Evolutionary conservation across 2,888 invertebrate genomes (phyloP).

Genomic region (Helobdella robusta): DNA sequence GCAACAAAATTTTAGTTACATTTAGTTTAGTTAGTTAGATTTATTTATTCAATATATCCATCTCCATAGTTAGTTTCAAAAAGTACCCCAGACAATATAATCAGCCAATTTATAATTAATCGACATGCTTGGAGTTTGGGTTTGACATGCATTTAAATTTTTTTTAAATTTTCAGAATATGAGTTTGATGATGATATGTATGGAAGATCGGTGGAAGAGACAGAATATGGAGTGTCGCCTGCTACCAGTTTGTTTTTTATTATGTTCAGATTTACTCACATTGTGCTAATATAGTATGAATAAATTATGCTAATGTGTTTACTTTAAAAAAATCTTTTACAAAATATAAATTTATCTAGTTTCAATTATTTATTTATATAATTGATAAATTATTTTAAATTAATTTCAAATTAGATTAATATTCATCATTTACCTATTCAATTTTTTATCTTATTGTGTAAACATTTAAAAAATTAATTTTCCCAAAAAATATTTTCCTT

Average conservation of each 20-base stretch:
- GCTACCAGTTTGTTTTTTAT: conserved; percentile 57
- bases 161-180: conserved; percentile 59
- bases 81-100: neutral
- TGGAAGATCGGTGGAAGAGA: conserved; percentile 87
- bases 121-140: neutral
- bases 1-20: too few relatives aligned
- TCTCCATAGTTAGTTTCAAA: neutral
- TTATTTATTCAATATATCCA: too few relatives aligned
- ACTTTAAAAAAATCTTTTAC: neutral
- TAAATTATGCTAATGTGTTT: too few relatives aligned
- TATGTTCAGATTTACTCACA: neutral
- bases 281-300: too few relatives aligned
- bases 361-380: neutral
- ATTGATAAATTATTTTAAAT: neutral
- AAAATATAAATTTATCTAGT: neutral
- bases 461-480: too few relatives aligned
- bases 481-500: too few relatives aligned
- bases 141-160: neutral
- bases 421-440: too few relatives aligned
- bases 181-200: conserved; percentile 82
- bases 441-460: too few relatives aligned
- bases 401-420: neutral
- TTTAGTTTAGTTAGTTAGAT: too few relatives aligned
- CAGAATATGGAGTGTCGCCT: conserved; percentile 81
- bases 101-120: neutral